phyloP scores from a whole-genome alignment of 1,140 invertebrate genomes.

The Paramacrobiotus metropolitanus region DNA sequence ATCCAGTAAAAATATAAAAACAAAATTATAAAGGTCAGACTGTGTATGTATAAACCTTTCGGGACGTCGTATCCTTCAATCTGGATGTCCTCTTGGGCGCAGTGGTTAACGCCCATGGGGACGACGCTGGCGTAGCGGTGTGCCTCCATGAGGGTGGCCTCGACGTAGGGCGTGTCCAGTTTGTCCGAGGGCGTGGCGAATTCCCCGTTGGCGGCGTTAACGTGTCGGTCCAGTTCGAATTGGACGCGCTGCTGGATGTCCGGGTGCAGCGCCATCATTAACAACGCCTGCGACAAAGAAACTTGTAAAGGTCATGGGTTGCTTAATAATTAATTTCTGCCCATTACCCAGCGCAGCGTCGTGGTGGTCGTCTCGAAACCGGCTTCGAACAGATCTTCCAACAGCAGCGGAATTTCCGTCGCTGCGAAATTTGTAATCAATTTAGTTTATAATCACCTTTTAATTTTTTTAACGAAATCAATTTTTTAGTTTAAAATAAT shows the following conservation, averaged over 20 bases:
- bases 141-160: neutral
- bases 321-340: no score
- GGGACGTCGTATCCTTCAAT: no score
- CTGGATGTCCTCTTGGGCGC: no score
- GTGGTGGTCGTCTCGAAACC: neutral
- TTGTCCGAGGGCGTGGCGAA: neutral
- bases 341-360: neutral
- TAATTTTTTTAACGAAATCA: neutral
- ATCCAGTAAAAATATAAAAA: no score
- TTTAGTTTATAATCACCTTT: no score
- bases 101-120: no score
- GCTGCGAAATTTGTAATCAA: neutral
- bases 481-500: neutral
- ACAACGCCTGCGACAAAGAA: neutral
- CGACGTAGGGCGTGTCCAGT: neutral
- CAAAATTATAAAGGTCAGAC: no score
- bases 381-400: conserved; percentile 2
- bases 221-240: neutral
- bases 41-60: no score
- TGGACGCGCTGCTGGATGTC: neutral
- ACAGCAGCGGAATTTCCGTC: neutral
- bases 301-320: neutral
- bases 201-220: neutral
- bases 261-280: neutral
- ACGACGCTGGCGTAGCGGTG: no score